A percentile compares a stretch with the other conserved stretches of the same genome.
Evolutionary conservation across 2,797 vertebrate genomes (phyloP).

Genomic region (Lepidocolaptes lacrymiger): DNA sequence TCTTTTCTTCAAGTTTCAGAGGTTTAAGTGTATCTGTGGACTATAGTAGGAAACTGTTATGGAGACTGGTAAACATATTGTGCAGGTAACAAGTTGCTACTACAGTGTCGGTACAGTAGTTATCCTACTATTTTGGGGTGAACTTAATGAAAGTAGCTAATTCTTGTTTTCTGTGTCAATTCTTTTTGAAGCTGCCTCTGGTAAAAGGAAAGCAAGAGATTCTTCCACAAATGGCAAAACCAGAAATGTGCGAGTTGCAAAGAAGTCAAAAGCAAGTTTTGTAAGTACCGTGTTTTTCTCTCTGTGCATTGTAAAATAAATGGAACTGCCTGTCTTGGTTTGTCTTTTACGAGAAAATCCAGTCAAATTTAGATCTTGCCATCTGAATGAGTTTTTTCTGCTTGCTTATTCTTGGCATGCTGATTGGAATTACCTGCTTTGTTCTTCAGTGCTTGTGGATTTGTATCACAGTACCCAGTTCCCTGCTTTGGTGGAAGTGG

Average conservation of each 20-base stretch:
- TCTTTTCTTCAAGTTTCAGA: not conserved
- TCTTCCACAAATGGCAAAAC: conserved; percentile 64
- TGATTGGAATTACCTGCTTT: not conserved
- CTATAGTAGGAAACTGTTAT: not conserved
- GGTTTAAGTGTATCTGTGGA: not conserved
- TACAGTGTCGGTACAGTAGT: not conserved
- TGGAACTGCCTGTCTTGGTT: not conserved
- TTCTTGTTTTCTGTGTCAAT: not conserved
- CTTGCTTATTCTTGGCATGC: not conserved
- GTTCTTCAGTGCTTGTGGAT: not conserved
- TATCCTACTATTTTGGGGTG: not conserved
- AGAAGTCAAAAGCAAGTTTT: conserved; percentile 68
- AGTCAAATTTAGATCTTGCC: not conserved
- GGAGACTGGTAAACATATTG: not conserved
- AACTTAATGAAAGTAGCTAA: not conserved
- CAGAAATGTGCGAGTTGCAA: conserved; percentile 71
- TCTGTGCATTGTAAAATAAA: not conserved
- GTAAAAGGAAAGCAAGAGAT: conserved; percentile 81
- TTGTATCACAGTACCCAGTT: not conserved
- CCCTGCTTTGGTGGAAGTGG: not conserved
- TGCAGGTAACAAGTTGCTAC: not conserved
- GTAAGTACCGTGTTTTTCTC: conserved; percentile 66
- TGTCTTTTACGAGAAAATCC: not conserved
- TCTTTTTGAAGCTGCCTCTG: conserved; percentile 66
- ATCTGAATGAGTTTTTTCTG: not conserved